These are phyloP conservation scores for Poeciliopsis occidentalis DNA, from an alignment of 2,113 vertebrate species.

Conservation along the genomic window DNA sequence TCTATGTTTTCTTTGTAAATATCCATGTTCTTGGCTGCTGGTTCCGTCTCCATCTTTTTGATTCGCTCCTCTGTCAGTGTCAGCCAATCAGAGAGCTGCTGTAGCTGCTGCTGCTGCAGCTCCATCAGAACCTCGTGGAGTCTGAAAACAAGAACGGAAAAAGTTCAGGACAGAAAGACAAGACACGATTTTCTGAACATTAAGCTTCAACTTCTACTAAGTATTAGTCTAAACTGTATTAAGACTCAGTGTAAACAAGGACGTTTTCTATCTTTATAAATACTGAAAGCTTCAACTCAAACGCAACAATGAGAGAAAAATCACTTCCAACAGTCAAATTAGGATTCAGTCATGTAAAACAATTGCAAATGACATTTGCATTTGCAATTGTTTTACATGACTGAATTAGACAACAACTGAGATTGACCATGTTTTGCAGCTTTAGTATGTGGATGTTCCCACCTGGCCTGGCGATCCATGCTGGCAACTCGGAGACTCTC, in stretches of 20 bases:
- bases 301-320: not conserved
- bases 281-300: not conserved
- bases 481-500: conserved; percentile 92
- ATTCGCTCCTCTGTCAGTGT: conserved; percentile 90
- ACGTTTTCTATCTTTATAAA: not conserved
- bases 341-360: not conserved
- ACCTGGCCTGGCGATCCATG: conserved; percentile 97
- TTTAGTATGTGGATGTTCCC: not conserved
- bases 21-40: conserved; percentile 79
- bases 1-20: conserved; percentile 86
- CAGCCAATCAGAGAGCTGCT: conserved; percentile 94
- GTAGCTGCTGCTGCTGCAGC: conserved; percentile 92
- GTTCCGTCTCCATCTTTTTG: conserved; percentile 86
- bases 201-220: not conserved
- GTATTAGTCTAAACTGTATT: not conserved
- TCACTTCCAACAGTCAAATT: not conserved
- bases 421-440: not conserved
- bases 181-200: not conserved
- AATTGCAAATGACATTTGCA: too few species aligned
- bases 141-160: conserved; percentile 67
- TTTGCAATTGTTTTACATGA: too few species aligned
- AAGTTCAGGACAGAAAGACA: not conserved
- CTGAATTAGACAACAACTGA: too few species aligned
- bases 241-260: not conserved
- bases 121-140: conserved; percentile 96